These are phyloP conservation scores for Cheilosia impressa DNA, from an alignment of 2,888 invertebrate genomes.

Conservation along the genomic window DNA sequence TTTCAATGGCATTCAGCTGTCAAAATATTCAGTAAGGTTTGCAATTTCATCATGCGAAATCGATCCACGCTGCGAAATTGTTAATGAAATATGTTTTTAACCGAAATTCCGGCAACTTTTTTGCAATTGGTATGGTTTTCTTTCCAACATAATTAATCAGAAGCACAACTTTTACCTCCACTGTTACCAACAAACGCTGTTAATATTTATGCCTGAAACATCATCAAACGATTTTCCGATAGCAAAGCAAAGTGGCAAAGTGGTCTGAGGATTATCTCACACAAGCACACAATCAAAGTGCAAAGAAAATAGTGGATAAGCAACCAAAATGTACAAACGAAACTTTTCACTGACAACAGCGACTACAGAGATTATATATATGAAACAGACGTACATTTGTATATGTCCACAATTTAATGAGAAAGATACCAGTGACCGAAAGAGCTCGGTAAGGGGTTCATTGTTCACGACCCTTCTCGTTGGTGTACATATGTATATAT, in stretches of 20 bases:
- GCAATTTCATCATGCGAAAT: too few species aligned
- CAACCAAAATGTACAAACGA: constrained; percentile 24
- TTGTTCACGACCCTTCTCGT: constrained; percentile 32
- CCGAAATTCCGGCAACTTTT: too few species aligned
- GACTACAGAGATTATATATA: constrained; percentile 3
- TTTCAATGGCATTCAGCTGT: too few species aligned
- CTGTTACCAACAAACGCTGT: constrained; percentile 3
- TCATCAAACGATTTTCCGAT: constrained; percentile 42
- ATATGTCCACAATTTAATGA: constrained; percentile 30
- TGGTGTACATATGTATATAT: not conserved
- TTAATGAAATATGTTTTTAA: too few species aligned
- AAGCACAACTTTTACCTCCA: not conserved
- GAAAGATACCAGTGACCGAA: constrained; percentile 51
- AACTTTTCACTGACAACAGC: constrained; percentile 5
- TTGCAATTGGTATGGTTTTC: too few species aligned
- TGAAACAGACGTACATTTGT: not conserved
- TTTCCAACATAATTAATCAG: not conserved
- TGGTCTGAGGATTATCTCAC: constrained; percentile 33
- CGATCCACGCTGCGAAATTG: too few species aligned
- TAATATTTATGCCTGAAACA: not conserved
- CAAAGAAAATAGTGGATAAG: constrained; percentile 37
- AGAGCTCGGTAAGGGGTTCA: constrained; percentile 23
- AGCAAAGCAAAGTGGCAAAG: constrained; percentile 24
- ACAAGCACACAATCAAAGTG: constrained; percentile 12
- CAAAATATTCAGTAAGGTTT: too few species aligned